Conservation (phyloP, 2,888 invertebrate species). For the Phyllotreta striolata region DNA sequence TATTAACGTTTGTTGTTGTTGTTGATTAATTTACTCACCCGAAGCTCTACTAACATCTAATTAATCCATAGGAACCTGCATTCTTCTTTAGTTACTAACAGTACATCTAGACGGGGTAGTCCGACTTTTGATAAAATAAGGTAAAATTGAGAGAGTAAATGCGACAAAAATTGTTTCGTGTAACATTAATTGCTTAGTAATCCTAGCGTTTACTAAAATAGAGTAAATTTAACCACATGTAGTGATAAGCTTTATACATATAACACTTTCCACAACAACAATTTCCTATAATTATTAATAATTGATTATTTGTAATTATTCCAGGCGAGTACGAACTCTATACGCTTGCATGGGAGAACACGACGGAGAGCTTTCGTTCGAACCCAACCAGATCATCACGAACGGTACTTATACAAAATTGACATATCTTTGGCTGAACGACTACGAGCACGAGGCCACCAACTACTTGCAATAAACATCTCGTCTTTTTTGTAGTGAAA, state of each 20-base stretch:
- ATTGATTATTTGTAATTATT: conserved; percentile 43
- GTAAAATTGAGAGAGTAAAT: conserved; percentile 42
- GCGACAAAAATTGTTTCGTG: no score
- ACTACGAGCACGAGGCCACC: no score
- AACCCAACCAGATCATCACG: conserved; percentile 97
- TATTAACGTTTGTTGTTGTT: conserved; percentile 7
- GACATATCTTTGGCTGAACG: background rate
- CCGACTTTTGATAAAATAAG: conserved; percentile 53
- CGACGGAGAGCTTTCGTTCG: conserved; percentile 96
- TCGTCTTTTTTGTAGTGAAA: conserved; percentile 71
- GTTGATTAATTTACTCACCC: conserved; percentile 22
- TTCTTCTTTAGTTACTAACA: conserved; percentile 54
- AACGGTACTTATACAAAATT: conserved; percentile 74
- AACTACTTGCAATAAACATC: background rate
- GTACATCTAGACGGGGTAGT: conserved; percentile 57
- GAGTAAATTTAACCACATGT: background rate
- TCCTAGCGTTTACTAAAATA: background rate
- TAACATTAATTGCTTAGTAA: no score
- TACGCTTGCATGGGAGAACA: conserved; percentile 97
- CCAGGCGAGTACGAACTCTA: conserved; percentile 87
- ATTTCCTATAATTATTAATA: background rate
- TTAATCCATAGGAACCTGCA: conserved; percentile 50
- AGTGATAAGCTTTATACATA: conserved; percentile 1
- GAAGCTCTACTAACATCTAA: conserved; percentile 38
- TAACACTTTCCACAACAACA: no score